Evolutionary conservation across 2,797 vertebrate species (phyloP).

Genomic region (Antennarius maculatus): DNA sequence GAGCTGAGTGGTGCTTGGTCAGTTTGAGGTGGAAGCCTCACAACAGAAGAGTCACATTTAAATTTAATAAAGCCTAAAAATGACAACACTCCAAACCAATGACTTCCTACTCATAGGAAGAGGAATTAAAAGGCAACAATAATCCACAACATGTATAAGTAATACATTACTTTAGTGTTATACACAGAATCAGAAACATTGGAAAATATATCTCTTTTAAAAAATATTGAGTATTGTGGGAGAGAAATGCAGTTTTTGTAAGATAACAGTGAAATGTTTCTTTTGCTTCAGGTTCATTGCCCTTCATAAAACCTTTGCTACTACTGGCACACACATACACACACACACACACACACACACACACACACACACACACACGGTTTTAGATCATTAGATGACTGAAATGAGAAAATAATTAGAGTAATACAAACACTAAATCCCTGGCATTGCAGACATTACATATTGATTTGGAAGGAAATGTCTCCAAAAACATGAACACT

Average conservation of each 20-base stretch:
- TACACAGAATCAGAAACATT: neutral
- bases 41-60: conserved; percentile 4
- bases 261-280: neutral
- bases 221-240: neutral
- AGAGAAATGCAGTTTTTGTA: neutral
- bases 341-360: neutral
- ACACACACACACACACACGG: neutral
- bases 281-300: too few species aligned
- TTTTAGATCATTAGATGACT: too few species aligned
- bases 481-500: too few species aligned
- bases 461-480: too few species aligned
- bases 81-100: neutral
- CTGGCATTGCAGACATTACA: too few species aligned
- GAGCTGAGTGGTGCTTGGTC: conserved; percentile 9
- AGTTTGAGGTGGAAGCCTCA: conserved; percentile 1
- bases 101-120: neutral
- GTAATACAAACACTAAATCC: too few species aligned
- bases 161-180: neutral
- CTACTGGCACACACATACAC: neutral
- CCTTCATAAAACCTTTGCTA: neutral
- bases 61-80: conserved; percentile 7
- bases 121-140: neutral
- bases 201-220: neutral
- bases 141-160: neutral
- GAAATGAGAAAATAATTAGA: too few species aligned